Evolutionary conservation across 1,140 invertebrate genomes (phyloP).

Genomic region (Diorhabda sublineata): DNA sequence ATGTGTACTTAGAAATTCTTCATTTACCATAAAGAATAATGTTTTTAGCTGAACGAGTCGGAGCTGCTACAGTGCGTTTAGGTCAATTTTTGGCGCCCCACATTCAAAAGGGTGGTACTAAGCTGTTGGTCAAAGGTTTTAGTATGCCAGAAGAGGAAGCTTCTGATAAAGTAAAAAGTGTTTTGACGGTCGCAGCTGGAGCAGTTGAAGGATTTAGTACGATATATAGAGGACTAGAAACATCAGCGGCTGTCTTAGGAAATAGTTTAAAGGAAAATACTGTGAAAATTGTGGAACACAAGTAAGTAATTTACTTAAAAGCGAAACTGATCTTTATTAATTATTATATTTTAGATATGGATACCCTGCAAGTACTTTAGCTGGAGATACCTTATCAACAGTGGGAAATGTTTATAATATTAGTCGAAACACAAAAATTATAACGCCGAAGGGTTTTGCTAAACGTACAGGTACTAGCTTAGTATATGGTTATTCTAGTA

Average conservation of each 20-base stretch:
- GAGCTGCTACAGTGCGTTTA: conserved; percentile 58
- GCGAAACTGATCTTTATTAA: not conserved
- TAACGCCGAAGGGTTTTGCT: conserved; percentile 61
- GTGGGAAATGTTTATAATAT: conserved; percentile 61
- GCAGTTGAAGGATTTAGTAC: conserved; percentile 66
- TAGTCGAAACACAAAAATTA: conserved; percentile 56
- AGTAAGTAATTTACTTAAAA: conserved; percentile 48
- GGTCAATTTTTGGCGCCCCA: conserved; percentile 63
- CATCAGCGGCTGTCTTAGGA: conserved; percentile 61
- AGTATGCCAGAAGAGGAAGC: conserved; percentile 53
- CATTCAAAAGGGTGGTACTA: conserved; percentile 59
- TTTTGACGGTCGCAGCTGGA: conserved; percentile 63
- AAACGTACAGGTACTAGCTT: conserved; percentile 54
- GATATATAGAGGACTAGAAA: conserved; percentile 63
- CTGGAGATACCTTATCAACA: conserved; percentile 58
- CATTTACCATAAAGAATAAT: not conserved
- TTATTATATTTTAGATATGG: conserved; percentile 56
- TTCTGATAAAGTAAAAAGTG: conserved; percentile 56
- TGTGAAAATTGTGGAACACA: conserved; percentile 65
- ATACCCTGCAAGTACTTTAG: conserved; percentile 53
- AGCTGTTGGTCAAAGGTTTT: conserved; percentile 54
- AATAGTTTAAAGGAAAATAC: conserved; percentile 63
- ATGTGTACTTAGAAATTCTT: no score
- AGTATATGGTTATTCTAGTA: conserved; percentile 11
- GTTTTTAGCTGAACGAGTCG: conserved; percentile 58